Evolutionary conservation across 2,888 invertebrate genomes (phyloP).

Genomic region (Stenotaenia linearis): DNA sequence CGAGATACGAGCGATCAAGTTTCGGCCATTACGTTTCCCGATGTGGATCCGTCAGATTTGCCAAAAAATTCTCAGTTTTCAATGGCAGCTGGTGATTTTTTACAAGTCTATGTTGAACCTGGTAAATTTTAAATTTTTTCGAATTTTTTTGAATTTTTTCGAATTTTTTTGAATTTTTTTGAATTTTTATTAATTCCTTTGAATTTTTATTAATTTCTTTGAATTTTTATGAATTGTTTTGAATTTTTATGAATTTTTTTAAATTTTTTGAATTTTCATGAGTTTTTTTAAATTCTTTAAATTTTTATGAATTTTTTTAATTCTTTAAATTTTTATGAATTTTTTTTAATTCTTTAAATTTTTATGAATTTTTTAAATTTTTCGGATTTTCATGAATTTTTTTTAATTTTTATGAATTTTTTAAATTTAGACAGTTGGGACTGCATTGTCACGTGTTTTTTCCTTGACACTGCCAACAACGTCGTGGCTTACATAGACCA

Average conservation of each 20-base stretch:
- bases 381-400: too few species aligned
- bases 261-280: conserved; percentile 38
- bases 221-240: not conserved
- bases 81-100: conserved; percentile 95
- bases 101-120: conserved; percentile 62
- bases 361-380: conserved; percentile 40
- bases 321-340: not conserved
- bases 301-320: too few species aligned
- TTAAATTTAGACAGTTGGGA: conserved; percentile 65
- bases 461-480: conserved; percentile 97
- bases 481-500: conserved; percentile 90
- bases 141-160: not conserved
- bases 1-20: conserved; percentile 73
- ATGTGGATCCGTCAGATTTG: conserved; percentile 68
- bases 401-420: not conserved
- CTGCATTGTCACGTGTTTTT: conserved; percentile 93
- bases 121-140: conserved; percentile 40
- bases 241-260: not conserved
- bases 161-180: not conserved
- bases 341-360: conserved; percentile 30
- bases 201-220: not conserved
- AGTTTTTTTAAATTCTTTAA: not conserved
- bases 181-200: too few species aligned
- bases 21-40: conserved; percentile 73
- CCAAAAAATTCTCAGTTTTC: conserved; percentile 67